A percentile compares a stretch with the other conserved stretches of the same genome.
These are phyloP conservation scores for Pangasianodon gigas DNA, from an alignment of 2,113 vertebrate genomes.

Conservation along the genomic window DNA sequence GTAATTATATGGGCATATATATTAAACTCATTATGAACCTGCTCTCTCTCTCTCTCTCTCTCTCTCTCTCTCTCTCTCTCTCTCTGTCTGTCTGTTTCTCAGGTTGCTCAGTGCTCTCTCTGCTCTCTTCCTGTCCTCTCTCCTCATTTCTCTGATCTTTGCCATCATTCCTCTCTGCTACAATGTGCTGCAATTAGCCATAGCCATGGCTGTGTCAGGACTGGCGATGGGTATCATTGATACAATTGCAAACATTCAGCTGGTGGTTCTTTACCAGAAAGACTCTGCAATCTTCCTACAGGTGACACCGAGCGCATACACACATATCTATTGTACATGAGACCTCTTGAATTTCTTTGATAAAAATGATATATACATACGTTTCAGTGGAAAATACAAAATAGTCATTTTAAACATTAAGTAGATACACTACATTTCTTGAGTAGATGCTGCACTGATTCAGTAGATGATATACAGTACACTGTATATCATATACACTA, in stretches of 20 bases:
- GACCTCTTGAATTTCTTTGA: background rate
- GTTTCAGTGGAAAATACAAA: background rate
- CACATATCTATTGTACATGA: background rate
- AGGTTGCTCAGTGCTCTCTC: conserved; percentile 86
- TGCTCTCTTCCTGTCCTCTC: conserved; percentile 81
- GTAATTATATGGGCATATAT: background rate
- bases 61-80: background rate
- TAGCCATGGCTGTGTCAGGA: conserved; percentile 90
- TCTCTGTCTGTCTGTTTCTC: conserved; percentile 72
- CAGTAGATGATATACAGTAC: background rate
- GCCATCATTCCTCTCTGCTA: conserved; percentile 90
- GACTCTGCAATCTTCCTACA: conserved; percentile 93
- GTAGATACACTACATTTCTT: background rate
- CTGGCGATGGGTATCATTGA: conserved; percentile 95
- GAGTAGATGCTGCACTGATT: background rate
- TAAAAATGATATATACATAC: background rate
- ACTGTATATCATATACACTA: background rate
- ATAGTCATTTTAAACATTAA: background rate
- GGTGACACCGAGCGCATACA: conserved; percentile 70
- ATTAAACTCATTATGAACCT: background rate
- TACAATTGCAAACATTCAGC: conserved; percentile 94
- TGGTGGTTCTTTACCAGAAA: conserved; percentile 93
- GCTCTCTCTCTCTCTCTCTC: background rate
- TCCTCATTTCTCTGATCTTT: conserved; percentile 90
- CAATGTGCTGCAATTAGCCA: conserved; percentile 84